Conservation (phyloP, 2,113 vertebrate genomes). For the Hippolais icterina region DNA sequence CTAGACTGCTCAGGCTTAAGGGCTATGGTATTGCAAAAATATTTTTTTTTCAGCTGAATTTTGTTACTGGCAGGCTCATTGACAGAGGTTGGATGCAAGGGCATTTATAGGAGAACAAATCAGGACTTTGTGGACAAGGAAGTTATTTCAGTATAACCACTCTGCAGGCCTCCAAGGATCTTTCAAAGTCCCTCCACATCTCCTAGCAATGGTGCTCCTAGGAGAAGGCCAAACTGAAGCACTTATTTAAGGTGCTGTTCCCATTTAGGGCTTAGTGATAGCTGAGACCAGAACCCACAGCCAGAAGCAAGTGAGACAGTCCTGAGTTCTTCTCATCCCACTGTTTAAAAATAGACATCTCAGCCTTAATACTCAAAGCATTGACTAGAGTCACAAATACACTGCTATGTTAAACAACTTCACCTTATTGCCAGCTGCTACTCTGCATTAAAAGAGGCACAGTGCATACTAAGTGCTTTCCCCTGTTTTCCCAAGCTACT, state of each 20-base stretch:
- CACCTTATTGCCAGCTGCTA: slow-evolving; percentile 19
- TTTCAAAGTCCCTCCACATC: background rate
- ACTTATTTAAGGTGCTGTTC: slow-evolving; percentile 1
- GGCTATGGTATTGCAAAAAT: background rate
- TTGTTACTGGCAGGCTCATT: background rate
- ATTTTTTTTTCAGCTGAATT: rapidly evolving
- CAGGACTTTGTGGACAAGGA: background rate
- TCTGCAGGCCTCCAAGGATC: background rate
- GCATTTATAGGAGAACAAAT: background rate
- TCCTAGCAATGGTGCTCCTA: background rate
- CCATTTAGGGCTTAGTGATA: background rate
- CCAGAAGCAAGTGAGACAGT: background rate
- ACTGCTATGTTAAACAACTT: slow-evolving; percentile 25
- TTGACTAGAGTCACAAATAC: slow-evolving; percentile 15
- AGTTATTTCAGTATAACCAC: background rate
- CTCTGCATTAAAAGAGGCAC: background rate
- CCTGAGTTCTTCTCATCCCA: slow-evolving; percentile 5
- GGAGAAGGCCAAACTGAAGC: background rate
- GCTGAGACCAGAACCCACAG: background rate
- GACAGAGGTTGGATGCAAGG: background rate
- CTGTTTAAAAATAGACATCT: slow-evolving; percentile 38
- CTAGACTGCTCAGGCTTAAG: background rate
- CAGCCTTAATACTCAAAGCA: background rate
- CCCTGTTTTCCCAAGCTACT: background rate
- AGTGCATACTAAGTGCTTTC: background rate